These are phyloP conservation scores for Aspidoscelis tigris DNA, from an alignment of 2,113 vertebrate genomes.

Conservation along the genomic window DNA sequence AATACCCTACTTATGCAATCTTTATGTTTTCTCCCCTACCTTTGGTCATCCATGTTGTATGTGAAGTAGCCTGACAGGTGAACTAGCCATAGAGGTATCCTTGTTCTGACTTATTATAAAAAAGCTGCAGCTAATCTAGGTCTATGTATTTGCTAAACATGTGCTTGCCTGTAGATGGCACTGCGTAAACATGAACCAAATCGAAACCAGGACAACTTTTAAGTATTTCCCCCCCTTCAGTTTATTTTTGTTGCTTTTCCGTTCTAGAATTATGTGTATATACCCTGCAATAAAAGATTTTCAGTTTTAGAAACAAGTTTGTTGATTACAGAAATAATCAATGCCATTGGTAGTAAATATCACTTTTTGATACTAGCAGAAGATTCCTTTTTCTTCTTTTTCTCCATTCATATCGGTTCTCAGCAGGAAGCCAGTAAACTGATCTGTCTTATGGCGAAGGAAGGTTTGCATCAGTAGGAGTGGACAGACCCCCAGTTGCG, in stretches of 20 bases:
- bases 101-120: not conserved
- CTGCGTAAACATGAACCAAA: conserved; percentile 41
- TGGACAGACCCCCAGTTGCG: not conserved
- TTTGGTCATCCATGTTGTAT: not conserved
- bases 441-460: not conserved
- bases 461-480: not conserved
- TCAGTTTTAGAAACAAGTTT: conserved; percentile 47
- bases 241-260: conserved; percentile 59
- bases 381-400: not conserved
- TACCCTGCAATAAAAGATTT: conserved; percentile 60
- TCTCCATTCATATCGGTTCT: not conserved
- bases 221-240: conserved; percentile 1
- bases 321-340: conserved; percentile 63
- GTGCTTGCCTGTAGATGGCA: conserved; percentile 70
- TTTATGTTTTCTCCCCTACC: not conserved
- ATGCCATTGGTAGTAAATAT: conserved; percentile 46
- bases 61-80: not conserved
- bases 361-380: not conserved
- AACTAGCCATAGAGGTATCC: too few relatives aligned
- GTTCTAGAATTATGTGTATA: conserved; percentile 47
- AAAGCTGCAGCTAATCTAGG: not conserved
- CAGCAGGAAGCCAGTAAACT: not conserved
- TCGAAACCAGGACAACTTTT: not conserved
- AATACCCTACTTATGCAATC: not conserved
- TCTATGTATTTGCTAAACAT: not conserved